Conservation (phyloP, 2,888 invertebrate species). For the Tyria jacobaeae region DNA sequence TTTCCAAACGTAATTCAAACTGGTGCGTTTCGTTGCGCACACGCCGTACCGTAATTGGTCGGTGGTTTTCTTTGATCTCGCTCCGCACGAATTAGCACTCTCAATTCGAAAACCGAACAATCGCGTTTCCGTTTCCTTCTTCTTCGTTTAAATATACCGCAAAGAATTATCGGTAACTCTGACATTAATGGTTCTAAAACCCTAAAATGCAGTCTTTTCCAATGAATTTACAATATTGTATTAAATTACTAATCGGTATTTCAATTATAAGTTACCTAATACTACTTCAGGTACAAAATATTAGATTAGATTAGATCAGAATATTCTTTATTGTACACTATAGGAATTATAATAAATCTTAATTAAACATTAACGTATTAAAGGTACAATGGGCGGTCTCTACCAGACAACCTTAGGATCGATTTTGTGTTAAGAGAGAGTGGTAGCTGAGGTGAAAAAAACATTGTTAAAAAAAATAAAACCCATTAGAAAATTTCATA, state of each 20-base stretch:
- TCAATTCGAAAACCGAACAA: constrained; percentile 64
- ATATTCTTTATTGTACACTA: too few relatives aligned
- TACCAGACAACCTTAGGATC: too few relatives aligned
- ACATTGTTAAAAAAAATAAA: too few relatives aligned
- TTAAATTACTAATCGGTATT: too few relatives aligned
- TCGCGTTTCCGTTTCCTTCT: constrained; percentile 70
- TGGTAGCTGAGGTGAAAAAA: too few relatives aligned
- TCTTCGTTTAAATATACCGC: constrained; percentile 47
- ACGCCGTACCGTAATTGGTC: constrained; percentile 73
- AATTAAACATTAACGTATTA: too few relatives aligned
- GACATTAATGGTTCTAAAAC: constrained; percentile 34
- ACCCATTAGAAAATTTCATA: background rate
- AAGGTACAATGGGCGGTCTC: too few relatives aligned
- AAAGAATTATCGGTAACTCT: constrained; percentile 39
- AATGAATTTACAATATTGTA: background rate
- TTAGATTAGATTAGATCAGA: too few relatives aligned
- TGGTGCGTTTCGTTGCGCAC: constrained; percentile 74
- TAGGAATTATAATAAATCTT: too few relatives aligned
- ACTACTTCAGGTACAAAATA: too few relatives aligned
- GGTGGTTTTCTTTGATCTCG: constrained; percentile 74
- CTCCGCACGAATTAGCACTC: constrained; percentile 77
- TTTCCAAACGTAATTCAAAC: constrained; percentile 57
- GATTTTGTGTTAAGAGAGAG: too few relatives aligned
- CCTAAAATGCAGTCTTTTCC: constrained; percentile 21
- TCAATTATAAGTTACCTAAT: too few relatives aligned